A percentile compares a stretch with the other conserved stretches of the same genome.
Evolutionary conservation across 2,113 vertebrate species (phyloP).

Genomic region (Pangasianodon gigas): DNA sequence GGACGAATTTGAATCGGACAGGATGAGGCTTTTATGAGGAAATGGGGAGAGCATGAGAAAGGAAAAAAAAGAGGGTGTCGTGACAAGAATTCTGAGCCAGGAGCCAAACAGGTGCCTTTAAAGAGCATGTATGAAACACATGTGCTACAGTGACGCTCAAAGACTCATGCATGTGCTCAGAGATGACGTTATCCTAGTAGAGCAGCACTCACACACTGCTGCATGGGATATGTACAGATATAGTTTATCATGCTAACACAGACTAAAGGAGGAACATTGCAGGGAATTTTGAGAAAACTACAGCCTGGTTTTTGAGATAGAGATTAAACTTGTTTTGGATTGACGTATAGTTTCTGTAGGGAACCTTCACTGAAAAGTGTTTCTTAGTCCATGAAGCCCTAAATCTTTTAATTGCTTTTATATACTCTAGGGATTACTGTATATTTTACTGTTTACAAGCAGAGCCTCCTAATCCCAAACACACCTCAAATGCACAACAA

Average conservation of each 20-base stretch:
- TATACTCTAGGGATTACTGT: constrained; percentile 34
- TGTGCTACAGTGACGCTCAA: not conserved
- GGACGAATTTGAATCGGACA: constrained; percentile 40
- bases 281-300: not conserved
- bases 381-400: constrained; percentile 34
- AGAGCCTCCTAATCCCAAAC: constrained; percentile 39
- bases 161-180: not conserved
- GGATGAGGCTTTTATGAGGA: constrained; percentile 52
- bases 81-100: constrained; percentile 26
- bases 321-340: constrained; percentile 20
- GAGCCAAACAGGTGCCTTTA: constrained; percentile 40
- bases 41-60: constrained; percentile 32
- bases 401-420: constrained; percentile 47
- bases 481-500: constrained; percentile 38
- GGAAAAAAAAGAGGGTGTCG: not conserved
- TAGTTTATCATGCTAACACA: not conserved
- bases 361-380: not conserved
- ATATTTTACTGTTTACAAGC: constrained; percentile 46
- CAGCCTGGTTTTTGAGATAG: not conserved
- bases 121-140: constrained; percentile 3
- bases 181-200: not conserved
- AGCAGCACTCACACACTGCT: not conserved
- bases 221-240: not conserved
- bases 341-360: constrained; percentile 26
- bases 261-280: not conserved